These are phyloP conservation scores for Bubo scandiacus DNA, from an alignment of 2,113 vertebrate genomes.

Conservation along the genomic window DNA sequence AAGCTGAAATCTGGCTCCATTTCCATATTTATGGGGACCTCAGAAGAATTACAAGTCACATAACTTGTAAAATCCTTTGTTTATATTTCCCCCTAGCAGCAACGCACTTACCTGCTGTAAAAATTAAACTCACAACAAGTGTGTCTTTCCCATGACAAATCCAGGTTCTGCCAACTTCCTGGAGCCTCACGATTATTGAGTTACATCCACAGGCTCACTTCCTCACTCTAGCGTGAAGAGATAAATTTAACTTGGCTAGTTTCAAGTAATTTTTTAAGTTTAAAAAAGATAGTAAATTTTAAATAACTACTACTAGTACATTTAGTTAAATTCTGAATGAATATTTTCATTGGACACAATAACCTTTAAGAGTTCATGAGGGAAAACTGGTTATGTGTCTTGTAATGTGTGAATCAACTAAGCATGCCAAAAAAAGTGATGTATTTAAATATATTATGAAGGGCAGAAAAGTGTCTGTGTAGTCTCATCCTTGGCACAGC, in stretches of 20 bases:
- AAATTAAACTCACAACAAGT: not conserved
- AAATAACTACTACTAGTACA: not conserved
- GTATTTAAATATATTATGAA: constrained; percentile 33
- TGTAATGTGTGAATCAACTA: not conserved
- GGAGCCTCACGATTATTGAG: not conserved
- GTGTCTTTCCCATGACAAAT: not conserved
- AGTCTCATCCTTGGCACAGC: not conserved
- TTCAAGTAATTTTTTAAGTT: not conserved
- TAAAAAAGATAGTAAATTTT: not conserved
- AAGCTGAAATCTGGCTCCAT: not conserved
- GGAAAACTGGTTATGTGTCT: not conserved
- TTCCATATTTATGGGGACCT: not conserved
- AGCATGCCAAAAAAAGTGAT: not conserved
- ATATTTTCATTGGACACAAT: not conserved
- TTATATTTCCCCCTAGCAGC: not conserved
- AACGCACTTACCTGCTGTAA: not conserved
- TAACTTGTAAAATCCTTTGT: not conserved
- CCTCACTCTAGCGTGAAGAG: not conserved
- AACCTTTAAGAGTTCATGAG: constrained; percentile 2
- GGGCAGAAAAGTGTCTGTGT: not conserved
- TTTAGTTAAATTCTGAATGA: constrained; percentile 17
- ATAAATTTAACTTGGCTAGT: not conserved
- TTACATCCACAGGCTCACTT: not conserved
- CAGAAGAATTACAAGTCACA: not conserved
- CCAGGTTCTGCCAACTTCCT: not conserved